Conservation (phyloP, 2,113 vertebrate genomes). For the Clarias gariepinus region DNA sequence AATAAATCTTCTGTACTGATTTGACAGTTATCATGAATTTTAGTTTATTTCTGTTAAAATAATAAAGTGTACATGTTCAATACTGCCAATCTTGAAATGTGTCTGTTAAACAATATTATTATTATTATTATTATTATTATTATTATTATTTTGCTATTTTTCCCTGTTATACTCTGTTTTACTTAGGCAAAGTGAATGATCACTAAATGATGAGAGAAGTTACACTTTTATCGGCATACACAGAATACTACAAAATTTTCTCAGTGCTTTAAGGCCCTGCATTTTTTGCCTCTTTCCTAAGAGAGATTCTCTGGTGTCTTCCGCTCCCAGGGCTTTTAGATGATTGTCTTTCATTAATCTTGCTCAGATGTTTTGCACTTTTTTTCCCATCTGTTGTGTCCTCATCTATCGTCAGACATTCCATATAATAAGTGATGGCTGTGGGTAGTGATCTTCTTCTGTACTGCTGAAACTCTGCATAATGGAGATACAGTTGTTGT, state of each 20-base stretch:
- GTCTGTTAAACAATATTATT: neutral
- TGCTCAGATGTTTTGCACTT: slow-evolving; percentile 25
- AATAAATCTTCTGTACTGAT: neutral
- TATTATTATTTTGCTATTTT: neutral
- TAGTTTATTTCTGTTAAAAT: slow-evolving; percentile 31
- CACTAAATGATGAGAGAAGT: neutral
- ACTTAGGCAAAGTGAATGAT: neutral
- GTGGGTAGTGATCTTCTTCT: slow-evolving; percentile 7
- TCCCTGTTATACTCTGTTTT: neutral
- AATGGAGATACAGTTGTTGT: slow-evolving; percentile 10
- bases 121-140: too few relatives aligned
- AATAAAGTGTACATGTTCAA: slow-evolving; percentile 5
- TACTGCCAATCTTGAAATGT: neutral
- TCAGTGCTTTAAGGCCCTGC: slow-evolving; percentile 47
- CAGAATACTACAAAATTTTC: slow-evolving; percentile 53
- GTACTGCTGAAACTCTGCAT: slow-evolving; percentile 47
- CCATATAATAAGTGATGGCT: slow-evolving; percentile 50
- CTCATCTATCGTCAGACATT: slow-evolving; percentile 40
- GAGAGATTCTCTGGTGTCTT: slow-evolving; percentile 5
- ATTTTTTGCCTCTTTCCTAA: slow-evolving; percentile 28
- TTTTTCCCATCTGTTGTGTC: neutral
- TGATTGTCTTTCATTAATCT: slow-evolving; percentile 31
- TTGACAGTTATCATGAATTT: neutral
- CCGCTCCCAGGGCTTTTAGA: neutral
- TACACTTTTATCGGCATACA: slow-evolving; percentile 40